Evolutionary conservation across 1,140 invertebrate genomes (phyloP), one percentile per base, ranked within the genome.

Genomic region (Drosophila mojavensis): DNA sequence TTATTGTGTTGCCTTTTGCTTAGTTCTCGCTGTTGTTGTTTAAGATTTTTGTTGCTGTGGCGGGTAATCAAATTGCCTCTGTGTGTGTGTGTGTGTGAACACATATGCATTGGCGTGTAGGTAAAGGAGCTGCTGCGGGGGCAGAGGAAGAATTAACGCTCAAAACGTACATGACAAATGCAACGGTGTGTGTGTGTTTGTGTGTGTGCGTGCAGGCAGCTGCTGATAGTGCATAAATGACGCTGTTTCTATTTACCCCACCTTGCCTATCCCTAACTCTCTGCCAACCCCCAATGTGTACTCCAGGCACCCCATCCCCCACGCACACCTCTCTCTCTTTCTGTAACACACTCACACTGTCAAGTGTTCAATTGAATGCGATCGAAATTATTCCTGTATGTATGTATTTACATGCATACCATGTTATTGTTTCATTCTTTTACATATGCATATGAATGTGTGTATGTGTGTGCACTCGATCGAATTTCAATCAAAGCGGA

Each of bases 41-140:
- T 13, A 39, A 39, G 50, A 47, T 75, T 78, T 77, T 59, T 64
- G 59, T 47, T 47, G 43, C 13, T 45, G 61, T 75, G 72, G 76
- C 83, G 79, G 83, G 83, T 86, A 79, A 88, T 88, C 76, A 88
- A 86, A 83, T 88, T 73, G 76, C 45, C 82, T 70, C 86, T 39
- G 33, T 10, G 33, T 36, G 33, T 51, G 17, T 17, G 20, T 28
- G 30, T 36, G n/a, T 20, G 33, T 20, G 15, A 10, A 55, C 13
- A 17, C 28, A 17, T 54, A 1, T 54, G 30, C n/a, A 7, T 36
- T 6, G 15, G 7, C 6, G 73, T 50, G n/a, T 63, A 50, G 61
- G 69, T 61, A 43, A 55, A 51, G n/a, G 36, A 61, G 36, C 45
- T 26, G 30, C 11, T 20, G 15, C 13, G 17, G 20, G 15, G 24